Evolutionary conservation across 2,113 vertebrate genomes (phyloP).

Genomic region (Microcebus lehilahytsara): DNA sequence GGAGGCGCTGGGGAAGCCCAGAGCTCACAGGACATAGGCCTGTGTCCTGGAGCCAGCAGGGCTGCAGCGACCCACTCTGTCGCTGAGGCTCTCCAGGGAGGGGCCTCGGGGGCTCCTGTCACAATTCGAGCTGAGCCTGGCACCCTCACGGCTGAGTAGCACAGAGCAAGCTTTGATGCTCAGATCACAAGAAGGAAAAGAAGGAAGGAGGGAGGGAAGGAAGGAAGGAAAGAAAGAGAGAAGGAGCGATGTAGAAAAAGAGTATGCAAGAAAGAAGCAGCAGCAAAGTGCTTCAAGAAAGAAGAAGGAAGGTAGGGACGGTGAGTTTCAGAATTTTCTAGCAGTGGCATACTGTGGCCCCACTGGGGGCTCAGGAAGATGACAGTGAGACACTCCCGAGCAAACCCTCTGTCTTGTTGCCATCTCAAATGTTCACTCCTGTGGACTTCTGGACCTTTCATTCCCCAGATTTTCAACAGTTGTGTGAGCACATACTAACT

Average conservation of each 20-base stretch:
- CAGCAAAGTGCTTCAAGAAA: background rate
- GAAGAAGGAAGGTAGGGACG: background rate
- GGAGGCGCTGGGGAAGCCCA: background rate
- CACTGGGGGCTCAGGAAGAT: background rate
- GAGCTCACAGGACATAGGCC: background rate
- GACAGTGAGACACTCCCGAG: background rate
- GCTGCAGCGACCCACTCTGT: accelerated
- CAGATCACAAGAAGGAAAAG: background rate
- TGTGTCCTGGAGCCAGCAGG: too few relatives aligned
- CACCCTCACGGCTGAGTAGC: background rate
- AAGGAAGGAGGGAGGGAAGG: accelerated
- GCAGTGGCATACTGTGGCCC: too few relatives aligned
- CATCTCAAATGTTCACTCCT: background rate
- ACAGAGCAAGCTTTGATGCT: background rate
- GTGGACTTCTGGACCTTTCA: background rate
- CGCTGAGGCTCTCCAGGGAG: background rate
- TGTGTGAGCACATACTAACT: background rate
- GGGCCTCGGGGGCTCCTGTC: background rate
- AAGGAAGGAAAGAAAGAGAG: accelerated
- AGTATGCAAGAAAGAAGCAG: background rate
- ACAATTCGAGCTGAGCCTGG: background rate
- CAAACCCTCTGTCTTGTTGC: background rate
- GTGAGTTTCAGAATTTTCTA: background rate
- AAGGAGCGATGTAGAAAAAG: too few relatives aligned
- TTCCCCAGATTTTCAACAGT: background rate